Evolutionary conservation across 2,888 invertebrate genomes (phyloP).

Genomic region (Xanthia togata): DNA sequence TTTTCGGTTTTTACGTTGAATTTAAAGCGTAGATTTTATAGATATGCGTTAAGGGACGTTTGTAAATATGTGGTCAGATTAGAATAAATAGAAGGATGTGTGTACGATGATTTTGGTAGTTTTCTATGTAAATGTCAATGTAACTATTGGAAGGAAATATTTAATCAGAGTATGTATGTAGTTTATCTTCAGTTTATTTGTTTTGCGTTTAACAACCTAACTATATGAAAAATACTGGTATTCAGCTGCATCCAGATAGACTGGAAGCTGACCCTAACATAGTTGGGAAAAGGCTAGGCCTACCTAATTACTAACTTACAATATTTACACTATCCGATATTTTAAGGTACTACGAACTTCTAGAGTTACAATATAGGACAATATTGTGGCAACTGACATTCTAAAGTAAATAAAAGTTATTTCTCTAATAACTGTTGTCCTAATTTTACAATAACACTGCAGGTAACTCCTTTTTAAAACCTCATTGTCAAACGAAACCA

Average conservation of each 20-base stretch:
- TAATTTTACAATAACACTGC: background rate
- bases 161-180: too few species aligned
- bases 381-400: background rate
- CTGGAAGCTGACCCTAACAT: background rate
- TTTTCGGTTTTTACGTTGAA: constrained; percentile 46
- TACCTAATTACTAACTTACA: background rate
- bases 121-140: background rate
- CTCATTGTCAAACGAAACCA: background rate
- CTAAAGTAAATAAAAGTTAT: background rate
- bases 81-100: background rate
- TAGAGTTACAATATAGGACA: too few species aligned
- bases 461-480: background rate
- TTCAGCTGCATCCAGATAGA: background rate
- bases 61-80: constrained; percentile 1
- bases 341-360: background rate
- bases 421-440: background rate
- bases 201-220: background rate
- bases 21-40: constrained; percentile 28
- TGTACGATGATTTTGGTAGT: background rate
- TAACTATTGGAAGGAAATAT: background rate
- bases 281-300: background rate
- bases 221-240: background rate
- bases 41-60: background rate
- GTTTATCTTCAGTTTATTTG: background rate
- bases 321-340: background rate